Evolutionary conservation across 2,113 vertebrate species (phyloP).

Genomic region (Tamias sibiricus): DNA sequence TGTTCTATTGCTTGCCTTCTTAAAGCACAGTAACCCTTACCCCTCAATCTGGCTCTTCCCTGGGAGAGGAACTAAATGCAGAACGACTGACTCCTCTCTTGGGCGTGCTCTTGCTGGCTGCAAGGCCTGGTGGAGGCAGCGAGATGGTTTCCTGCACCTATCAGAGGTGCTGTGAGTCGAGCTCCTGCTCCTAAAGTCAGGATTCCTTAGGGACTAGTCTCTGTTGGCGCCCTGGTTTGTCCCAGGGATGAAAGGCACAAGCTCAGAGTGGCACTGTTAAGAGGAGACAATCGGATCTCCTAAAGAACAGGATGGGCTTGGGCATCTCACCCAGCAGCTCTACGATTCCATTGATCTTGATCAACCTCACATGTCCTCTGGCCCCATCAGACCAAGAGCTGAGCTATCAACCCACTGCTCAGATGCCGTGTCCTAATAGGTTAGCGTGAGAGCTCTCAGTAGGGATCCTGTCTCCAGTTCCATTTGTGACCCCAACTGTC

Average conservation of each 20-base stretch:
- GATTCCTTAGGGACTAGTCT: no score
- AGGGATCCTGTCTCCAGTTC: background rate
- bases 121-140: background rate
- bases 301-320: background rate
- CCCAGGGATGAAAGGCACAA: background rate
- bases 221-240: background rate
- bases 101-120: background rate
- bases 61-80: background rate
- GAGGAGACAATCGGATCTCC: background rate
- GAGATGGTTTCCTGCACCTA: background rate
- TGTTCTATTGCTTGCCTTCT: background rate
- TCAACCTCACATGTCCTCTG: background rate
- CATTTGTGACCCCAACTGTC: background rate
- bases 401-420: conserved; percentile 39
- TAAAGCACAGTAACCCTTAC: background rate
- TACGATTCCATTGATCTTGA: background rate
- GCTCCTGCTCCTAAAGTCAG: background rate
- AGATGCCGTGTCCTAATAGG: background rate
- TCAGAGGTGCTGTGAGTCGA: background rate
- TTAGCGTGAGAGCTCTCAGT: background rate
- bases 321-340: background rate
- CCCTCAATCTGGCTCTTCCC: background rate
- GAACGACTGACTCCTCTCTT: background rate
- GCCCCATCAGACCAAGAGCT: background rate
- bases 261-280: background rate